Evolutionary conservation across 2,113 vertebrate species (phyloP).

Genomic region (Guaruba guarouba): DNA sequence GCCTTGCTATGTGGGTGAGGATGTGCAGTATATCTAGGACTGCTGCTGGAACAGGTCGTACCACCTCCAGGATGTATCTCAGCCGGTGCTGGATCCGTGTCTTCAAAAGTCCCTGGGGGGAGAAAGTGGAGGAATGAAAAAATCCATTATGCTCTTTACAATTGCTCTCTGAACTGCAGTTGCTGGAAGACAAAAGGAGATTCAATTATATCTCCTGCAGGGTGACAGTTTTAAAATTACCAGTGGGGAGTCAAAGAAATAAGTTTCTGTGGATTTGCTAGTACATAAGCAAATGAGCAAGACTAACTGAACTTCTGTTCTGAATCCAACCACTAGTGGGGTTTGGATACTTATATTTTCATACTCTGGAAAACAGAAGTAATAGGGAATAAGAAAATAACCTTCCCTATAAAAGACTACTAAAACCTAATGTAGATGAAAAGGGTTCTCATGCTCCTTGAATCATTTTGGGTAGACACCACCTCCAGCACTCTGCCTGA

Average conservation of each 20-base stretch:
- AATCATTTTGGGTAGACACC: background rate
- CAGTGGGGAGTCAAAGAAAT: background rate
- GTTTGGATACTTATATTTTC: background rate
- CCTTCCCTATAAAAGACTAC: background rate
- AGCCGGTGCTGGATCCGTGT: slow-evolving; percentile 90
- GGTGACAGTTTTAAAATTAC: background rate
- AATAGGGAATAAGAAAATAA: background rate
- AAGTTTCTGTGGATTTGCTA: background rate
- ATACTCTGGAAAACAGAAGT: background rate
- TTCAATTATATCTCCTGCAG: background rate
- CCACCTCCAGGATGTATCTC: slow-evolving; percentile 91
- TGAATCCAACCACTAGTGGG: background rate
- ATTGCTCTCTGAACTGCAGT: background rate
- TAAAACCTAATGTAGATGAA: background rate
- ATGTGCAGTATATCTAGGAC: slow-evolving; percentile 87
- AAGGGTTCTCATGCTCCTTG: background rate
- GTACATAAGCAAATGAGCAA: background rate
- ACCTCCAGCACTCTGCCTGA: background rate
- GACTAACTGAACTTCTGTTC: background rate
- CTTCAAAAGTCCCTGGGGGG: slow-evolving; percentile 86
- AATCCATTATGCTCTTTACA: background rate
- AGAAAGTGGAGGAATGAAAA: background rate
- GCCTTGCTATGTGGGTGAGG: slow-evolving; percentile 86
- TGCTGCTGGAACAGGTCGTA: slow-evolving; percentile 80
- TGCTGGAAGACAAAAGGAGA: background rate